phyloP scores from a whole-genome alignment of 2,113 vertebrate species.

The Xiphophorus couchianus region DNA sequence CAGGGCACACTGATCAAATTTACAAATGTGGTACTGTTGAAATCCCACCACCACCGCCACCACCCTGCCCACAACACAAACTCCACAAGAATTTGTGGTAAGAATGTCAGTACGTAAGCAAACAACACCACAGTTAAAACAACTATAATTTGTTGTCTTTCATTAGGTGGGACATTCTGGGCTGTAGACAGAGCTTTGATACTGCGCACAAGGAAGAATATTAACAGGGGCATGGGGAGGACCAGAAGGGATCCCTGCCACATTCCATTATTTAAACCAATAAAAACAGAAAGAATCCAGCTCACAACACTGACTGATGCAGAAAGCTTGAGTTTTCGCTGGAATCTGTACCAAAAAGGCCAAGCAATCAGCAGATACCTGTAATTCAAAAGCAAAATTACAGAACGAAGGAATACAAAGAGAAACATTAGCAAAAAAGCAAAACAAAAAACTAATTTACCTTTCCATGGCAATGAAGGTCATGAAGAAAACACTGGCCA shows the following conservation, averaged over 20 bases:
- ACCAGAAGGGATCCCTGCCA: accelerated
- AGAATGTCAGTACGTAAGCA: too few relatives aligned
- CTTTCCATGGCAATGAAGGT: not conserved
- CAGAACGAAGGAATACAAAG: not conserved
- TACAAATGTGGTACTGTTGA: too few relatives aligned
- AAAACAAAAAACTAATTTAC: not conserved
- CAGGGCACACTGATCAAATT: too few relatives aligned
- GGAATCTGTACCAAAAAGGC: not conserved
- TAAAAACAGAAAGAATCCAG: not conserved
- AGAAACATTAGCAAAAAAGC: not conserved
- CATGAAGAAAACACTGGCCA: not conserved
- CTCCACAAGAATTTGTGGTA: too few relatives aligned
- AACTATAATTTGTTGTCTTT: too few relatives aligned
- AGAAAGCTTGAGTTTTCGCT: not conserved
- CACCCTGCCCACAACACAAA: too few relatives aligned
- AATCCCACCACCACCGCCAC: too few relatives aligned
- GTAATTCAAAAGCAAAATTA: not conserved
- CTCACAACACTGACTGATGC: not conserved
- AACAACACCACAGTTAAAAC: too few relatives aligned
- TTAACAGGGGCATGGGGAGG: too few relatives aligned
- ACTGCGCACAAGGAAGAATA: too few relatives aligned
- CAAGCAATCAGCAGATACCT: not conserved
- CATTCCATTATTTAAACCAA: accelerated
- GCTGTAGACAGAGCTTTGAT: too few relatives aligned
- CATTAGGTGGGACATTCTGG: too few relatives aligned